Percentiles rank a stretch among this genome's conserved stretches.
Conservation (phyloP, 2,888 invertebrate species). For the Tupiocoris notatus region DNA sequence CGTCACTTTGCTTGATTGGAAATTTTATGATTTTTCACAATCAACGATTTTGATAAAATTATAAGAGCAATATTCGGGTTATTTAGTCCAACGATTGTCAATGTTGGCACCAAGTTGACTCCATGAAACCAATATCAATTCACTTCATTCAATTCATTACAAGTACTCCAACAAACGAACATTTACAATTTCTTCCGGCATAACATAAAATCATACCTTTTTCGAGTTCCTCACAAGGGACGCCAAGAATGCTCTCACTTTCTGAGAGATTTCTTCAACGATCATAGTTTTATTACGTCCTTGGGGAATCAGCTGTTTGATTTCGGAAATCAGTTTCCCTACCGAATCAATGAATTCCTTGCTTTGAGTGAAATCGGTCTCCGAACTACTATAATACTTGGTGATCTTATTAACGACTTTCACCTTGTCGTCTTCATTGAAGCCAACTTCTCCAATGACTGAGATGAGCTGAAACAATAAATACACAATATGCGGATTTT, state of each 20-base stretch:
- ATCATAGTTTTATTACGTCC: conserved; percentile 6
- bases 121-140: too few relatives aligned
- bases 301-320: conserved; percentile 3
- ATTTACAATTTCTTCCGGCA: too few relatives aligned
- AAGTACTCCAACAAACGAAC: too few relatives aligned
- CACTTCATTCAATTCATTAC: too few relatives aligned
- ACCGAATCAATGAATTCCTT: conserved; percentile 13
- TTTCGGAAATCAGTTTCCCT: conserved; percentile 9
- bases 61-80: too few relatives aligned
- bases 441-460: conserved; percentile 9
- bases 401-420: conserved; percentile 11
- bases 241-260: conserved; percentile 8
- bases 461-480: conserved; percentile 9
- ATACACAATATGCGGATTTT: too few relatives aligned
- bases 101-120: too few relatives aligned
- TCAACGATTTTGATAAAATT: too few relatives aligned
- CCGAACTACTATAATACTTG: conserved; percentile 18
- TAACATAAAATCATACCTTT: too few relatives aligned
- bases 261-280: conserved; percentile 5
- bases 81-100: too few relatives aligned
- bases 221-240: background rate
- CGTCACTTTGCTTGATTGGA: too few relatives aligned
- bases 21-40: background rate
- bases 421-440: background rate
- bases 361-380: conserved; percentile 27